Base-by-base conservation (phyloP, 1,140 invertebrate species). In the Drosophila setifemur region DNA sequence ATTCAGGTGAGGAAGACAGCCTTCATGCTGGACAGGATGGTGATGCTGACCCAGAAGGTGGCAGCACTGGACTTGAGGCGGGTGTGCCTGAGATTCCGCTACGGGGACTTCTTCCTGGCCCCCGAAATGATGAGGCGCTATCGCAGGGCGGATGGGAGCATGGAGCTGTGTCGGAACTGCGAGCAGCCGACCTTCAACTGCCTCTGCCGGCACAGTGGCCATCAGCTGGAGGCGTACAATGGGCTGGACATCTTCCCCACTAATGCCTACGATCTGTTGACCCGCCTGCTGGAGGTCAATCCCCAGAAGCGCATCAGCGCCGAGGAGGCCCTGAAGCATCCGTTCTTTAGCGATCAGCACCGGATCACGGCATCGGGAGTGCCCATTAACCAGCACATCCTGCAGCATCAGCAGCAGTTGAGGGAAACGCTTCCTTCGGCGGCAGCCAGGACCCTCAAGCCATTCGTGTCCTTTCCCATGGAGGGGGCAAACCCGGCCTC, bases 211-310 rank as follows among this genome's bases (percentile, higher is more conserved):
- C 68, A 90, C 12, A 73, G 58, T 9, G 50, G 11, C n/a, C 77
- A 85, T 9, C 26, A 63, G 6, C 25, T 79, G 4, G 86, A 89
- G 39, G 18, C 37, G 1, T 79, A 85, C 39, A 74, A 83, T 3
- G 68, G 78, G 0, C 16, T 81, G 35, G 89, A 90, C 25, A 66
- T 77, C 0, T 90, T 88, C 25, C 88, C 89, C 0, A 6, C n/a
- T 0, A 72, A 86, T 5, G 99, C 98, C 16, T 99, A 99, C 92
- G 99, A 98, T 91, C 94, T 99, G 64, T 99, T 99, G 89, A 97
- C 98, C 92, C 97, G 98, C 91, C 99, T 99, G 97, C 92, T 99
- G 73, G 99, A 98, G 64, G 97, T 99, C 28, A 99, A 99, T 92
- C 98, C 98, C 7, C 94, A 95, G 83, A 99, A 99, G 92, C 94